phyloP scores from a whole-genome alignment of 2,888 invertebrate genomes.

The Lottia gigantea region DNA sequence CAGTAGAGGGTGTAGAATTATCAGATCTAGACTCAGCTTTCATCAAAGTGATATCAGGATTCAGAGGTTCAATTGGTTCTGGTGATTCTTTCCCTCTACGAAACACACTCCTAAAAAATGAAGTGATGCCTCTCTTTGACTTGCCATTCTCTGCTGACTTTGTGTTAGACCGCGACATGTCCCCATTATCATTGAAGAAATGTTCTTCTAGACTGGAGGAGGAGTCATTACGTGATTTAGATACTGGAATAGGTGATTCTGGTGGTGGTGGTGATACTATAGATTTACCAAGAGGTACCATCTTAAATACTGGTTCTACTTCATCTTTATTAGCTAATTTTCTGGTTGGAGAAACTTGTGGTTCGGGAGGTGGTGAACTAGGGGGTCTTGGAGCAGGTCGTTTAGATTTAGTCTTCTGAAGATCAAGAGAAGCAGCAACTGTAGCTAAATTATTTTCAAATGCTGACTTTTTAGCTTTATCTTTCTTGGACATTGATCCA shows the following conservation, averaged over 20 bases:
- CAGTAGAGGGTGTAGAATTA: constrained; percentile 1
- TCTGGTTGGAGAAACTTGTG: constrained; percentile 34
- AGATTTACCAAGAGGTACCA: constrained; percentile 53
- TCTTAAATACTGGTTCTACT: constrained; percentile 53
- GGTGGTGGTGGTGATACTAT: constrained; percentile 35
- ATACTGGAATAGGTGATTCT: constrained; percentile 3
- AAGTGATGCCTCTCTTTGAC: constrained; percentile 47
- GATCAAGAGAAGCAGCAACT: constrained; percentile 51
- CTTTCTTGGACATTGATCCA: constrained; percentile 12
- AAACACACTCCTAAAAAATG: constrained; percentile 53
- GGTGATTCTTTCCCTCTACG: constrained; percentile 41
- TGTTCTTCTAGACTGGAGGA: constrained; percentile 13
- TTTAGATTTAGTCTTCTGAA: constrained; percentile 46
- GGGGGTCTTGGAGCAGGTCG: constrained; percentile 55
- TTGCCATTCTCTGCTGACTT: constrained; percentile 34
- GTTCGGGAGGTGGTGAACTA: constrained; percentile 46
- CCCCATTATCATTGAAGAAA: constrained; percentile 10
- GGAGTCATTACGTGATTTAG: constrained; percentile 17
- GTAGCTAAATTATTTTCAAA: constrained; percentile 55
- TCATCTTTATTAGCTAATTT: constrained; percentile 21
- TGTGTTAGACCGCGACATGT: constrained; percentile 8
- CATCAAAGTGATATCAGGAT: constrained; percentile 34
- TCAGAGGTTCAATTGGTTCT: constrained; percentile 30
- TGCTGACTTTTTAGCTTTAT: constrained; percentile 40
- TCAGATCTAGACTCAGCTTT: constrained; percentile 15